phyloP scores from a whole-genome alignment of 2,113 vertebrate genomes.

The Grantiella picta region DNA sequence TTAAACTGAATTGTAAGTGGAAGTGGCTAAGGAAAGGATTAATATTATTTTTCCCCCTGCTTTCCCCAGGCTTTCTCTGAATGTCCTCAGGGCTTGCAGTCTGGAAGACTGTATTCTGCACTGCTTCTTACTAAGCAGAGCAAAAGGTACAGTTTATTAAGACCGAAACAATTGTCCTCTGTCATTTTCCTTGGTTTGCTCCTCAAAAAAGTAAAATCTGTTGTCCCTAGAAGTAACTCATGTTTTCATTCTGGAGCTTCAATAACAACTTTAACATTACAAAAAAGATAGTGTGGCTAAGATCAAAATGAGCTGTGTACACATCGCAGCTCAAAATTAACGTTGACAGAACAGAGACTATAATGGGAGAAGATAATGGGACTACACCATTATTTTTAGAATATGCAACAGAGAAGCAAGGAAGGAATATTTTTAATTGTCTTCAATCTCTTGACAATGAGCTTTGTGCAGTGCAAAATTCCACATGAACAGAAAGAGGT shows the following conservation, averaged over 20 bases:
- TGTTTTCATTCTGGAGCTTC: background rate
- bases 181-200: background rate
- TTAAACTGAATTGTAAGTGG: background rate
- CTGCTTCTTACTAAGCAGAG: background rate
- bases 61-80: background rate
- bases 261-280: background rate
- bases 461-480: background rate
- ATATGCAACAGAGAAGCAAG: background rate
- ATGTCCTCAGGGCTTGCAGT: background rate
- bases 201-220: background rate
- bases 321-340: background rate
- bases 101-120: background rate
- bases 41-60: fast-evolving
- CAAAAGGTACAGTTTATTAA: background rate
- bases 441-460: background rate
- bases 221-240: background rate
- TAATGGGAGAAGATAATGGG: too few species aligned
- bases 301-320: background rate
- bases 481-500: background rate
- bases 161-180: background rate
- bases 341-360: background rate
- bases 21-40: background rate
- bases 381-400: background rate
- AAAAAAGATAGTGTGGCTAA: background rate
- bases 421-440: background rate